Evolutionary conservation across 2,888 invertebrate genomes (phyloP).

Genomic region (Dyspetes luteomarginatus): DNA sequence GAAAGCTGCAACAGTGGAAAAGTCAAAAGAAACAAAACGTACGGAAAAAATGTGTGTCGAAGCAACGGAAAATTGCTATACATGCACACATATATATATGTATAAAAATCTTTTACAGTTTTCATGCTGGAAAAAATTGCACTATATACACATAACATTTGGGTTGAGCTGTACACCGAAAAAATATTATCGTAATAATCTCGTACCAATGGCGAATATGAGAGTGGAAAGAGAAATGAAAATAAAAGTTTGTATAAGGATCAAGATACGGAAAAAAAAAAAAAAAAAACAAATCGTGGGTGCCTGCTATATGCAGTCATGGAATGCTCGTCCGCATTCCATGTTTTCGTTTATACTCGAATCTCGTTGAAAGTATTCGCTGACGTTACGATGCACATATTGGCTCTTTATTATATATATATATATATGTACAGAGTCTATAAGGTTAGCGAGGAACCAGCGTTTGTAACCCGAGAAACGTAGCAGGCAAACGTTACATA

Average conservation of each 20-base stretch:
- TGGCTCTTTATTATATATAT: neutral
- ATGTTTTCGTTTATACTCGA: conserved; percentile 33
- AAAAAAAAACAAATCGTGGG: neutral
- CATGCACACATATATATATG: neutral
- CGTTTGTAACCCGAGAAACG: conserved; percentile 25
- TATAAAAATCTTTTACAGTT: too few species aligned
- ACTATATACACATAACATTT: neutral
- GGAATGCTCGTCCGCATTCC: neutral
- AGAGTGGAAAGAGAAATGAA: neutral
- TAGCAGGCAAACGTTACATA: conserved; percentile 14
- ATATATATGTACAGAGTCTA: neutral
- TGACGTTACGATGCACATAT: conserved; percentile 13
- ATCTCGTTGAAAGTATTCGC: conserved; percentile 14
- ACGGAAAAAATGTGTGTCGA: conserved; percentile 10
- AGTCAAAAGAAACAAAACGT: neutral
- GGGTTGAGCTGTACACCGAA: neutral
- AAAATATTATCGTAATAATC: neutral
- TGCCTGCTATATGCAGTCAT: neutral
- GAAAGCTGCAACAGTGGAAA: neutral
- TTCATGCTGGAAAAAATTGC: too few species aligned
- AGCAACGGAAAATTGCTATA: conserved; percentile 12
- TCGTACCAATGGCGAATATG: neutral
- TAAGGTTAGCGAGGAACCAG: conserved; percentile 10
- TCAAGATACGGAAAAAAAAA: conserved; percentile 1
- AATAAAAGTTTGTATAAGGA: conserved; percentile 16